Conservation (phyloP, 2,113 vertebrate genomes). For the Nicator chloris region DNA sequence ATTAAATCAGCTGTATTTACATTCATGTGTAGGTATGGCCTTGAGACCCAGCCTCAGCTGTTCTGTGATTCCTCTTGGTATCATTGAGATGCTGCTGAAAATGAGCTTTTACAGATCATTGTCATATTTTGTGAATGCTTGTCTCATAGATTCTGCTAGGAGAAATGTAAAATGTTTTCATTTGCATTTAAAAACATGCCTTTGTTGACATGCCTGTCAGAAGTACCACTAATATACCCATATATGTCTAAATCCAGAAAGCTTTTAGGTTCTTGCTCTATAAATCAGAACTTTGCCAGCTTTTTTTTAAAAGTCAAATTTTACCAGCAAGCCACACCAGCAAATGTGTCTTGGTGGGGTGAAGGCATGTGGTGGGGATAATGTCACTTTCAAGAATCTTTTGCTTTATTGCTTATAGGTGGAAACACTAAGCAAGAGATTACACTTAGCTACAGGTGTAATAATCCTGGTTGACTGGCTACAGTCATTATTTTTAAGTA, state of each 20-base stretch:
- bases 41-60: background rate
- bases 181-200: background rate
- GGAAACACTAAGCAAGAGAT: background rate
- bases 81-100: background rate
- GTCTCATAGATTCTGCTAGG: background rate
- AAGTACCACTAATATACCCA: background rate
- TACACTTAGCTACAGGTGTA: background rate
- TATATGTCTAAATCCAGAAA: background rate
- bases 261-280: background rate
- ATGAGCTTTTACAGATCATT: background rate
- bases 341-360: background rate
- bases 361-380: fast-evolving
- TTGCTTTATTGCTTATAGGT: background rate
- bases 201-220: background rate
- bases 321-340: background rate
- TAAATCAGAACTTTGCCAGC: background rate
- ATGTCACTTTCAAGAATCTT: background rate
- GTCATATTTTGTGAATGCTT: background rate
- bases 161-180: background rate
- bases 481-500: background rate
- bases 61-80: background rate
- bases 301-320: background rate
- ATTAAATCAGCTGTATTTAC: background rate
- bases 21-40: background rate
- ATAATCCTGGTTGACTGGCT: background rate